Base-by-base conservation (phyloP, 2,888 invertebrate species). In the Monochamus alternatus region DNA sequence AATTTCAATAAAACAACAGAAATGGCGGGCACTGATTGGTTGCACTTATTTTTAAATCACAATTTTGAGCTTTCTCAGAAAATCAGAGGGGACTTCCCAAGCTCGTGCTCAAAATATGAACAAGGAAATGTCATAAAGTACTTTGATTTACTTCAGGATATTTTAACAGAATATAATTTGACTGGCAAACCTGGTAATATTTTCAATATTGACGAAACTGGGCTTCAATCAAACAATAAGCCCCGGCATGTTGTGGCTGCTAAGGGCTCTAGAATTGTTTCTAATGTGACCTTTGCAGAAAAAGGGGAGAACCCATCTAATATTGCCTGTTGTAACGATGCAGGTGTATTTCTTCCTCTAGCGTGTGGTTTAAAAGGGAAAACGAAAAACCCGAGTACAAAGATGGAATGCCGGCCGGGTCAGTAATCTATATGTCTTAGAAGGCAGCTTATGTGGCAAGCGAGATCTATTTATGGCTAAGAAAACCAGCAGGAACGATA, bases 331-430 rank as follows among this genome's bases (percentile, higher is more conserved):
- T 76, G 74, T 60, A 80, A 76, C 55, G 77, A 69, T 14, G 76
- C 79, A 58, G 79, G 79, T 1, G 64, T 14, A 2, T 79, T 76
- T 73, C 65, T 79, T 9, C 77, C 79, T 8, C 78, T 80, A 2
- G 55, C 31, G 31, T 70, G 43, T 59, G 79, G 79, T 31, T 72
- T 80, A 12, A 81, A 81, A 66, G 80, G 80, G 3, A 74, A 74
- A 77, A 78, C 22, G 73, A 75, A 76, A 80, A 82, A 59, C 55
- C 14, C 7, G 78, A 82, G 52, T 78, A 44, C 60, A 12, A 9
- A 47, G 0, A 9, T 9, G 47, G 47, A 9, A 47, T 47, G 47
- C 5, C 47, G 12, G 3, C 47, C 9, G 47, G 47, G 9, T 3
- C 47, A 47, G 47, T 0, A 12, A 12, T 47, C 12, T 12, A 12